Percentiles rank a stretch among this genome's conserved stretches.
These are phyloP conservation scores for Pygoscelis antarcticus DNA, from an alignment of 2,113 vertebrate species.

Conservation along the genomic window DNA sequence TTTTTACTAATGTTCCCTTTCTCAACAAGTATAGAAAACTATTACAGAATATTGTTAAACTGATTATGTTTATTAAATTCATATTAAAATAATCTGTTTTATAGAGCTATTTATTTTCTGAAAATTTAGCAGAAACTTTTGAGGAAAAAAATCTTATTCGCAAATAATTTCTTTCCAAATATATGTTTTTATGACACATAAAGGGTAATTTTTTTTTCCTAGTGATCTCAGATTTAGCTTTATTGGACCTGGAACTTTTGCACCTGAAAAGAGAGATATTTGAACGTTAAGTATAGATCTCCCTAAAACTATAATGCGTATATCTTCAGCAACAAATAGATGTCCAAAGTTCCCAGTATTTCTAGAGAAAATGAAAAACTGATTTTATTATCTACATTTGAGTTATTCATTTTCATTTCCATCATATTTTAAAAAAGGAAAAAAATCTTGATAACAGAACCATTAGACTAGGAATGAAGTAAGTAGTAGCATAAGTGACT, in stretches of 20 bases:
- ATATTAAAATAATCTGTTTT: neutral
- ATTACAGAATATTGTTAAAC: neutral
- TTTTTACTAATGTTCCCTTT: neutral
- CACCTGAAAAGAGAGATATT: neutral
- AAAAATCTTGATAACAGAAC: neutral
- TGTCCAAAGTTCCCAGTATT: neutral
- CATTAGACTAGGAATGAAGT: neutral
- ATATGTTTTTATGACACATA: neutral
- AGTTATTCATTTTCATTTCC: neutral
- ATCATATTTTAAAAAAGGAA: neutral
- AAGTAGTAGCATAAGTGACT: neutral
- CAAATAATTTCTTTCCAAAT: neutral
- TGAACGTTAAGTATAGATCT: neutral
- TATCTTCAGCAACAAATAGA: neutral
- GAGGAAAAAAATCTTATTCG: neutral
- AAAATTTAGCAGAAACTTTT: neutral
- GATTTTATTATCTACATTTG: neutral
- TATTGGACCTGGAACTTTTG: neutral
- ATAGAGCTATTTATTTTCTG: neutral
- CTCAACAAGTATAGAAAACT: neutral
- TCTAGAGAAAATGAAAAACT: neutral
- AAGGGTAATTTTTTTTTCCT: neutral
- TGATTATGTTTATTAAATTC: neutral
- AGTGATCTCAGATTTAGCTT: neutral
- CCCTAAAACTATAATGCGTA: neutral